These are phyloP conservation scores for Pristionchus entomophagus DNA, from an alignment of 2,888 invertebrate species.

Conservation along the genomic window DNA sequence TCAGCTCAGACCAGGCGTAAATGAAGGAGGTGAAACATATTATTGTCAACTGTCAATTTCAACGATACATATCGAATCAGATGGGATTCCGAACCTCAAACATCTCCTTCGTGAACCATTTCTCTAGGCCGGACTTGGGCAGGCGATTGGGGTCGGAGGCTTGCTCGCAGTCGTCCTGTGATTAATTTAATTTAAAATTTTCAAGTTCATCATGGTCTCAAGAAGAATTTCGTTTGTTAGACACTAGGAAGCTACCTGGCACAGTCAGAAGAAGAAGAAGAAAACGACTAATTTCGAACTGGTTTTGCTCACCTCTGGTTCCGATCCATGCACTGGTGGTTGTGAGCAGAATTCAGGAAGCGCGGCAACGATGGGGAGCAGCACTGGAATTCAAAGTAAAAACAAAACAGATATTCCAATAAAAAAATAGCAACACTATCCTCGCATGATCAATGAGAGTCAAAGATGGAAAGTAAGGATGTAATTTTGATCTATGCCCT, in stretches of 20 bases:
- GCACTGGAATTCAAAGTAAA: background rate
- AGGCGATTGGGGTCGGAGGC: conserved; percentile 67
- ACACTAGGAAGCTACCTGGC: no score
- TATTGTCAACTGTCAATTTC: no score
- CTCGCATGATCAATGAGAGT: no score
- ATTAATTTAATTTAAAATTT: background rate
- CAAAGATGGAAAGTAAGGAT: no score
- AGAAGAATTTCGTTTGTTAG: no score
- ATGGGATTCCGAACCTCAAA: conserved; percentile 55
- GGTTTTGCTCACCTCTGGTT: conserved; percentile 47
- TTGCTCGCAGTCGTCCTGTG: conserved; percentile 52
- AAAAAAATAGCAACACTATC: no score
- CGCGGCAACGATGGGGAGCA: conserved; percentile 13
- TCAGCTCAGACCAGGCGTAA: no score
- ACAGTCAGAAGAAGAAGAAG: no score
- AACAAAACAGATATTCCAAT: background rate
- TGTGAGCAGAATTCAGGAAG: conserved; percentile 56
- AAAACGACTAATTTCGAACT: no score
- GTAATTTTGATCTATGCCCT: no score
- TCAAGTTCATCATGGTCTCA: no score
- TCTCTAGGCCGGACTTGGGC: conserved; percentile 62
- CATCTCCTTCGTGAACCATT: conserved; percentile 71
- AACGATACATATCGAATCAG: background rate
- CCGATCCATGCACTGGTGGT: conserved; percentile 50
- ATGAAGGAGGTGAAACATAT: background rate